Percentiles rank a stretch among this genome's conserved stretches.
phyloP scores from a whole-genome alignment of 2,797 vertebrate species.

The Pipistrellus kuhlii region DNA sequence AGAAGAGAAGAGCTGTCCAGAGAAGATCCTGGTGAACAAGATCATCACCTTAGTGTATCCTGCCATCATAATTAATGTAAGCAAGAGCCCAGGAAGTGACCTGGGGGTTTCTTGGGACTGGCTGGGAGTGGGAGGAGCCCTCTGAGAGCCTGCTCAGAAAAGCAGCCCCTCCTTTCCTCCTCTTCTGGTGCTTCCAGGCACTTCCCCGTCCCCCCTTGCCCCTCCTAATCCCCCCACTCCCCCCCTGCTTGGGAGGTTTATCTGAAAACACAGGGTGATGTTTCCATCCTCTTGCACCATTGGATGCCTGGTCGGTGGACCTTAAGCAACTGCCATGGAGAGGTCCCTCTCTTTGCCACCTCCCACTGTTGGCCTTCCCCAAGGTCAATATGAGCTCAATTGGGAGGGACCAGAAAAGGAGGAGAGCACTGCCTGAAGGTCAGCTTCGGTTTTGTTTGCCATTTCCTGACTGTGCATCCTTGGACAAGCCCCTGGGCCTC shows the following conservation, averaged over 20 bases:
- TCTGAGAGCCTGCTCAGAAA: not conserved
- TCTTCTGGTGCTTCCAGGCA: not conserved
- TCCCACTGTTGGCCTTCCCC: not conserved
- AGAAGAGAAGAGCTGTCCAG: conserved; percentile 78
- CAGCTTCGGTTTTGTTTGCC: conserved; percentile 16
- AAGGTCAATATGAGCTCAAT: not conserved
- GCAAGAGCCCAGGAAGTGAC: not conserved
- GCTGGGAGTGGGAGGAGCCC: not conserved
- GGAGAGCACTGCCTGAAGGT: not conserved
- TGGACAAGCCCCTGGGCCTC: not conserved
- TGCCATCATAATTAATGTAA: conserved; percentile 85
- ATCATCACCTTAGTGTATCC: conserved; percentile 86
- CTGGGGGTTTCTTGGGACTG: not conserved
- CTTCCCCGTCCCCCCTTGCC: accelerated
- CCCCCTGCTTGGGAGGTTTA: not conserved
- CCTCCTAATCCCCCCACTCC: accelerated
- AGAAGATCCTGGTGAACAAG: conserved; percentile 84
- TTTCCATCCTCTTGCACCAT: not conserved
- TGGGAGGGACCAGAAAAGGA: not conserved
- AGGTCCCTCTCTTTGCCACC: not conserved
- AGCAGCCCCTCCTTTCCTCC: conserved; percentile 73
- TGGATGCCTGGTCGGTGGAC: not conserved
- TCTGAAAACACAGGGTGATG: not conserved
- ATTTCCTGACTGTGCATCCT: not conserved
- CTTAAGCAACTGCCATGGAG: not conserved